Base-by-base conservation (phyloP, 1,140 invertebrate species). In the Aphelenchoides fujianensis region DNA sequence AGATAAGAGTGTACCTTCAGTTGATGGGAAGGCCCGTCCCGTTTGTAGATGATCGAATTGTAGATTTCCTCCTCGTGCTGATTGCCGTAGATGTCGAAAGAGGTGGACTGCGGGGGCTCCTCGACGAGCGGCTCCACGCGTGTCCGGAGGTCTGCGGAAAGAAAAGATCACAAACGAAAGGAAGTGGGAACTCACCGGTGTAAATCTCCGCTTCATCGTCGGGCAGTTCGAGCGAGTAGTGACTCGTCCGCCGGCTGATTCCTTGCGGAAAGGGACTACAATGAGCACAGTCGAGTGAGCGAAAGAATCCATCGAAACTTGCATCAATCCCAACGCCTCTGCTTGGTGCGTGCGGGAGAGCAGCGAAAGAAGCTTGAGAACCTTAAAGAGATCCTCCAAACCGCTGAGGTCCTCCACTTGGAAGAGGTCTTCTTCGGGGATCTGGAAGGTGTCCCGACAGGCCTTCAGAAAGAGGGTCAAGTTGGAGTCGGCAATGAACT, bases 401-500 rank as follows among this genome's bases (percentile, higher is more conserved):
- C 75, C 72, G 35, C 75, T 79, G 23, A 77, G 36, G 37, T 76
- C 75, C 9, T 75, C 77, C 9, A 66, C 62, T 23, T 81, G 36
- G 59, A 76, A 76, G 27, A 77, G 16, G n/a, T 73, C 35, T 19
- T 19, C 12, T 16, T 74, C 64, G 16, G 34, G 57, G 30, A 77
- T 37, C 32, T 68, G 64, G 55, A 77, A 77, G 54, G 75, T 48
- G 9, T 69, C n/a, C n/a, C 62, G 72, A 48, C 75, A 77, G 48
- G 77, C 77, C 19, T 53, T 41, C 3, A 77, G 48, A 66, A 77
- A 77, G 1, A 79, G 52, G 3, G 63, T 34, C 69, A 77, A 76
- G 23, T 77, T 77, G 23, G 74, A 70, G 3, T 78, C 55, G 76
- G 76, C 73, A 57, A 79, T 34, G 67, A 77, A 59, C 70, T 79